Evolutionary conservation across 2,888 invertebrate genomes (phyloP).

Genomic region (Philereme transversata): DNA sequence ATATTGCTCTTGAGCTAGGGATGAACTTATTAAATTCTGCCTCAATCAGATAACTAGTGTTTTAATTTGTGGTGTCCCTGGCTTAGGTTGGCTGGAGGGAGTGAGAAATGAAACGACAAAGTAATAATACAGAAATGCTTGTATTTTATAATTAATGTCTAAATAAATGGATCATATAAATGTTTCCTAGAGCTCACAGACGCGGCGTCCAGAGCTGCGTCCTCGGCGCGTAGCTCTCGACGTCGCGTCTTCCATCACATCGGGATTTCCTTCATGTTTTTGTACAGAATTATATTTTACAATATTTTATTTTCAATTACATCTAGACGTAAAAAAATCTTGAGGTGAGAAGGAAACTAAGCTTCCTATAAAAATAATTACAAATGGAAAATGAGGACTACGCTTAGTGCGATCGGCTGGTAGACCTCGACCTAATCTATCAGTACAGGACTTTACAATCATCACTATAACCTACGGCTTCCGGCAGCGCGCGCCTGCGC

Average conservation of each 20-base stretch:
- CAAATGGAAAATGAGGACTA: slow-evolving; percentile 82
- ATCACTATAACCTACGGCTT: slow-evolving; percentile 75
- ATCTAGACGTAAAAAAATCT: slow-evolving; percentile 82
- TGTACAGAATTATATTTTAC: slow-evolving; percentile 82
- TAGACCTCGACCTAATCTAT: slow-evolving; percentile 80
- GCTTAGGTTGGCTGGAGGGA: background rate
- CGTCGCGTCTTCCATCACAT: slow-evolving; percentile 79
- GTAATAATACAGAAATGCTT: slow-evolving; percentile 79
- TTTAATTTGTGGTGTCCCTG: background rate
- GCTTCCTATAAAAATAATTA: slow-evolving; percentile 83
- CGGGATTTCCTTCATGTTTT: slow-evolving; percentile 81
- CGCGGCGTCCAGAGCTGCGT: slow-evolving; percentile 69
- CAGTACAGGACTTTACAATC: slow-evolving; percentile 83
- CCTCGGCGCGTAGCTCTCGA: slow-evolving; percentile 59
- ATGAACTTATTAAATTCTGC: slow-evolving; percentile 30
- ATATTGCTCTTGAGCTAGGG: slow-evolving; percentile 18
- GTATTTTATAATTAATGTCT: slow-evolving; percentile 86
- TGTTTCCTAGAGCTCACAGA: slow-evolving; percentile 83
- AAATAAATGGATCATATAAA: slow-evolving; percentile 86
- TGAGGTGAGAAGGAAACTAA: slow-evolving; percentile 83
- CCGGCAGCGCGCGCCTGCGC: slow-evolving; percentile 41
- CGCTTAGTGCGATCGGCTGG: slow-evolving; percentile 80
- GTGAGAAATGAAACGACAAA: slow-evolving; percentile 63
- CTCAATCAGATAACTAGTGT: slow-evolving; percentile 5
- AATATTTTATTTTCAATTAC: slow-evolving; percentile 84